phyloP scores from a whole-genome alignment of 2,888 invertebrate species.

The Thecocarcelia acutangulata region DNA sequence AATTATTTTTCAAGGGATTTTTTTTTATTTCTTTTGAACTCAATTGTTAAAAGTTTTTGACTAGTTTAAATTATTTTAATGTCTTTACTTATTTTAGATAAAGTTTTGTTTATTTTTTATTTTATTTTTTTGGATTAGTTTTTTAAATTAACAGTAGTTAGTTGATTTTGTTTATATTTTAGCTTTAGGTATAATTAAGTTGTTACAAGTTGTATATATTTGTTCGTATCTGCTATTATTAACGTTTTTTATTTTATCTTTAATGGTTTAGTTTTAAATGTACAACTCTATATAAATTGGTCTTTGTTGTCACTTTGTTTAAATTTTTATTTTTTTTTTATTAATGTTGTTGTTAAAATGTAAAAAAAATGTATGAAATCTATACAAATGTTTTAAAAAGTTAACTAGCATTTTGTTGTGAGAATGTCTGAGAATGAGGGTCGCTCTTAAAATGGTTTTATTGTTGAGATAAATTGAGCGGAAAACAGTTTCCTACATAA shows the following conservation, averaged over 20 bases:
- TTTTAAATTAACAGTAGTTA: conserved; percentile 29
- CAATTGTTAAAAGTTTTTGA: conserved; percentile 37
- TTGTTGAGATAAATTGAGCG: too few relatives aligned
- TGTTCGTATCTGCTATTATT: conserved; percentile 36
- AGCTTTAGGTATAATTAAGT: conserved; percentile 34
- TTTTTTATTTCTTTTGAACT: conserved; percentile 41
- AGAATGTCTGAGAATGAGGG: not conserved
- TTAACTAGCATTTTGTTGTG: conserved; percentile 42
- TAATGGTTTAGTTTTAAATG: conserved; percentile 56
- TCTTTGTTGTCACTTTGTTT: conserved; percentile 67
- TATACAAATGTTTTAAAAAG: conserved; percentile 63
- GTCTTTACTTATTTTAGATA: conserved; percentile 24
- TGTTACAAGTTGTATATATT: conserved; percentile 21
- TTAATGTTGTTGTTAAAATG: conserved; percentile 49
- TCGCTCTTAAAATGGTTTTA: conserved; percentile 24
- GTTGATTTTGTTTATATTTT: conserved; percentile 38
- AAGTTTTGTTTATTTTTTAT: conserved; percentile 62
- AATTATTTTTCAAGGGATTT: conserved; percentile 43
- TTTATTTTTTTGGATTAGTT: conserved; percentile 60
- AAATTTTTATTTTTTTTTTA: conserved; percentile 18
- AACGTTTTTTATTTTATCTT: conserved; percentile 38
- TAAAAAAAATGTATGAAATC: conserved; percentile 65
- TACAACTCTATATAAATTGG: conserved; percentile 71
- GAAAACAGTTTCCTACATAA: not conserved
- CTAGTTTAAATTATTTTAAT: conserved; percentile 38